phyloP scores from a whole-genome alignment of 2,888 invertebrate genomes.

The Iphiclides podalirius region DNA sequence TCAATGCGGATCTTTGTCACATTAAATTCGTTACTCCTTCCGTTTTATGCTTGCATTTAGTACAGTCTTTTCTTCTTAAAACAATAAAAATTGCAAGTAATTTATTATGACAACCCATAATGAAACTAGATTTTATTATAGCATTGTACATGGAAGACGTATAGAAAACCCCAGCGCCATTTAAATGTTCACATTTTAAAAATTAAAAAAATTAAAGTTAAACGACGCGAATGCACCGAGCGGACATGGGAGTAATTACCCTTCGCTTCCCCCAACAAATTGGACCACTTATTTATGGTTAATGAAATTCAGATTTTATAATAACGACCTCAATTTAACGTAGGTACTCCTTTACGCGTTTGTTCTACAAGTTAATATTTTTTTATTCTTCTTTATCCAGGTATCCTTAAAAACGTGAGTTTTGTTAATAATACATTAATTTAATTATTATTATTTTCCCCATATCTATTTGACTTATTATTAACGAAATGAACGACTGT shows the following conservation, averaged over 20 bases:
- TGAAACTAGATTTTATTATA: no score
- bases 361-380: constrained; percentile 48
- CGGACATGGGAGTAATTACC: constrained; percentile 51
- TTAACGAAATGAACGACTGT: no score
- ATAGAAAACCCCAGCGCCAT: constrained; percentile 9
- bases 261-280: constrained; percentile 43
- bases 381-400: constrained; percentile 36
- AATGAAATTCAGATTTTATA: constrained; percentile 64
- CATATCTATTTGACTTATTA: no score
- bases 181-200: constrained; percentile 13
- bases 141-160: background rate
- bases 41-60: background rate
- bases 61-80: background rate
- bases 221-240: constrained; percentile 24
- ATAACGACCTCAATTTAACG: constrained; percentile 47
- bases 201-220: constrained; percentile 11
- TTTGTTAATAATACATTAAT: no score
- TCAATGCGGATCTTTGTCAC: background rate
- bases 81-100: constrained; percentile 6
- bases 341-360: constrained; percentile 45
- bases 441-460: no score
- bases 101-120: constrained; percentile 3
- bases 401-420: constrained; percentile 30
- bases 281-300: constrained; percentile 56
- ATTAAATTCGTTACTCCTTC: background rate